Base-by-base conservation (phyloP, 1,140 invertebrate genomes). In the Drosophila bocqueti region DNA sequence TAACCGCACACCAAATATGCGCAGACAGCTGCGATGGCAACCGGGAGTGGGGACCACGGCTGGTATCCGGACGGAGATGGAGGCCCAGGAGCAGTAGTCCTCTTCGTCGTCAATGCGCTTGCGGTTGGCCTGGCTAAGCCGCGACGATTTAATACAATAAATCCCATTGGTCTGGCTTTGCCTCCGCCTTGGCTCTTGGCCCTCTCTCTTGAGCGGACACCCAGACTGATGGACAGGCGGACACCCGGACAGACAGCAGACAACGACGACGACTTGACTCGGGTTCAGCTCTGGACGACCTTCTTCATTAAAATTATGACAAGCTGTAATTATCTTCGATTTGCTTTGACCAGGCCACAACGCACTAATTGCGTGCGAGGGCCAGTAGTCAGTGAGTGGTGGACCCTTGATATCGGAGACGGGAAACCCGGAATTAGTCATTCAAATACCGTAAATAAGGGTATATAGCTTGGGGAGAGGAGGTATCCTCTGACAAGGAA, bases 231-330 rank as follows among this genome's bases (percentile, higher is more conserved):
- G 26, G 34, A 40, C 15, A 2, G 24, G 24, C 50, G 49, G 18
- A 16, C 36, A 38, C 11, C 36, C 4, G 42, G n/a, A 45, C 49
- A 31, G 67, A 34, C n/a, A 40, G 18, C 15, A 18, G 31, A 29
- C 63, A 49, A 40, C 31, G 18, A 43, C 62, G 34, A 40, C 46
- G 21, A 43, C 16, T 50, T 60, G 63, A 54, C 68, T 71, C 46
- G 77, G 71, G 83, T 81, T 87, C 80, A 72, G 54, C 52, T 79
- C 65, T 77, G 57, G 49, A 54, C 79, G 85, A 90, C 85, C 85
- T 90, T 90, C 85, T 90, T 90, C 86, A 90, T 90, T 90, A 91
- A 90, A 90, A 90, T 90, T 90, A 90, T 90, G 85, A 90, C 85
- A 90, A 90, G 85, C 85, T 82, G 85, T 90, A 90, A 90, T 90